Evolutionary conservation across 2,113 vertebrate genomes (phyloP).

Genomic region (Plecotus auritus): DNA sequence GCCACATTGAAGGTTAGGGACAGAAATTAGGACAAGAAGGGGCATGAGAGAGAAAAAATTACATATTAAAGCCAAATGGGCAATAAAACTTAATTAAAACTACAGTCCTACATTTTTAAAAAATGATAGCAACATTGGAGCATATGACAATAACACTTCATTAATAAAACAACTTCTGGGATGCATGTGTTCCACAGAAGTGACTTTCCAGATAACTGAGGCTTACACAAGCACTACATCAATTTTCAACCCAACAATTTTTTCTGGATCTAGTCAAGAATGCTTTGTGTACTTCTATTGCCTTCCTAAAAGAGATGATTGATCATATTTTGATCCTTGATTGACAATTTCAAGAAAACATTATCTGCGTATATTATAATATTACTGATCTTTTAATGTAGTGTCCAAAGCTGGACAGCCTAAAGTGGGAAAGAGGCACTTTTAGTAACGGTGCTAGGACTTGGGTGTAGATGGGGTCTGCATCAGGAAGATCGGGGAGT

Average conservation of each 20-base stretch:
- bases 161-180: neutral
- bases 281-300: neutral
- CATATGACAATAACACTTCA: neutral
- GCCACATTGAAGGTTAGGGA: neutral
- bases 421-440: neutral
- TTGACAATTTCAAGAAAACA: neutral
- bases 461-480: too few species aligned
- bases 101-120: neutral
- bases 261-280: neutral
- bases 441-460: neutral
- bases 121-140: neutral
- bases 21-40: neutral
- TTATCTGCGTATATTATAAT: neutral
- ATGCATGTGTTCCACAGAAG: neutral
- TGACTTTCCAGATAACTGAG: constrained; percentile 2
- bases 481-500: accelerated
- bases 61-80: neutral
- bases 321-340: neutral
- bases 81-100: neutral
- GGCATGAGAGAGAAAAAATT: neutral
- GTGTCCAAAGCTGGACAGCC: neutral
- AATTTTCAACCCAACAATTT: neutral
- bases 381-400: neutral
- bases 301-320: neutral
- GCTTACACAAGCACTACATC: neutral